Conservation (phyloP, 1,140 invertebrate species). For the Brachionus plicatilis region DNA sequence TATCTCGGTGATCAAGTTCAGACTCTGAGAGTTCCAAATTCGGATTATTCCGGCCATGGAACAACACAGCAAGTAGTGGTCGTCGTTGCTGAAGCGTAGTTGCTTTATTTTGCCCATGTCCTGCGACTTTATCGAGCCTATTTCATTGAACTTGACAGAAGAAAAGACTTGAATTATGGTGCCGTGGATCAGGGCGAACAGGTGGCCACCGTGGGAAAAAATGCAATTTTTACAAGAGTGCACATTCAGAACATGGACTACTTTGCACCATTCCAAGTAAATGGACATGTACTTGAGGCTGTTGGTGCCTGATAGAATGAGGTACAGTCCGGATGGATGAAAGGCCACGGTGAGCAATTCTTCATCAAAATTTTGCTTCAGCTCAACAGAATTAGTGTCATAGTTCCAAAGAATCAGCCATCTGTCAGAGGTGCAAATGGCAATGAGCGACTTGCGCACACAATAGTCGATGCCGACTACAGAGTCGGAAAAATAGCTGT, state of each 20-base stretch:
- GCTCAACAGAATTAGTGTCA: conserved; percentile 65
- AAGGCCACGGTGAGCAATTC: conserved; percentile 72
- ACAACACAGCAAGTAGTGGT: conserved; percentile 43
- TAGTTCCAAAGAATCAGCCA: conserved; percentile 84
- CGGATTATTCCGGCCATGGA: conserved; percentile 24
- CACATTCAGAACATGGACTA: conserved; percentile 69
- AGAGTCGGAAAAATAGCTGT: conserved; percentile 65
- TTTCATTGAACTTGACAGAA: conserved; percentile 66
- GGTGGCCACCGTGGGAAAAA: conserved; percentile 73
- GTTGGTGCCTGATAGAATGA: conserved; percentile 80
- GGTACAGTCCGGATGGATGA: conserved; percentile 75
- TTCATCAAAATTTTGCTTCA: conserved; percentile 73
- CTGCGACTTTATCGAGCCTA: conserved; percentile 71
- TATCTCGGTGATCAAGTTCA: conserved; percentile 66
- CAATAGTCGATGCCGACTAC: conserved; percentile 73
- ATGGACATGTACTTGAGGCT: conserved; percentile 78
- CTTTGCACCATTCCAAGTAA: conserved; percentile 73
- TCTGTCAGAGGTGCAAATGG: conserved; percentile 75
- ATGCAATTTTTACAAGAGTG: conserved; percentile 64
- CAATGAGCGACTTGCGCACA: conserved; percentile 76
- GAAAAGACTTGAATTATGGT: conserved; percentile 74
- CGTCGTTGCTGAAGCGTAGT: neutral
- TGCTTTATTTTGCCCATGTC: conserved; percentile 56
- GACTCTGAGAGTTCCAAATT: conserved; percentile 43
- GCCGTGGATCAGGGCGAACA: conserved; percentile 72